Evolutionary conservation across 2,113 vertebrate genomes (phyloP).

Genomic region (Lanius collurio): DNA sequence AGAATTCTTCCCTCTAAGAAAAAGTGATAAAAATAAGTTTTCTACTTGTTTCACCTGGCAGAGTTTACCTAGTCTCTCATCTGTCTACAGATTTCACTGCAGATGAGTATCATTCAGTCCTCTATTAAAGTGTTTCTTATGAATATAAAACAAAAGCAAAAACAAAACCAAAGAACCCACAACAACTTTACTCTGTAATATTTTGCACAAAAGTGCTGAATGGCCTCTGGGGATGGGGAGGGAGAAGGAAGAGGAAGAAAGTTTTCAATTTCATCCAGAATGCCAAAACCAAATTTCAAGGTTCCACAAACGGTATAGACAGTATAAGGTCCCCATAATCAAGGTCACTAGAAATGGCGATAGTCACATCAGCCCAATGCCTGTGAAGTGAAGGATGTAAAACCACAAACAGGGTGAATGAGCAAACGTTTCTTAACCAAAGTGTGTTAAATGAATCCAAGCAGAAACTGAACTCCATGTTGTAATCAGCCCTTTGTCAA

Average conservation of each 20-base stretch:
- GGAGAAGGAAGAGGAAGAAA: conserved; percentile 31
- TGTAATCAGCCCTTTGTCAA: conserved; percentile 58
- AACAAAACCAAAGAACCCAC: neutral
- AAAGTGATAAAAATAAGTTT: neutral
- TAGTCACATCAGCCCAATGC: neutral
- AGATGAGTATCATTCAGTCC: neutral
- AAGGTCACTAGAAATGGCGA: neutral
- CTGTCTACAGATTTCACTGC: neutral
- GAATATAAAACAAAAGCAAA: neutral
- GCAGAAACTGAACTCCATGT: conserved; percentile 43
- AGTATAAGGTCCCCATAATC: neutral
- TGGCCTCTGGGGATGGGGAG: conserved; percentile 2
- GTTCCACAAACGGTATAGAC: neutral
- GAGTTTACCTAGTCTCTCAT: neutral
- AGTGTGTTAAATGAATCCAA: conserved; percentile 34
- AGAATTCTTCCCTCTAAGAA: neutral
- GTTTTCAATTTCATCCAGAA: conserved; percentile 22
- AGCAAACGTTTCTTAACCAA: conserved; percentile 16
- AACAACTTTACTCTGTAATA: neutral
- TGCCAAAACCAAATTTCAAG: neutral
- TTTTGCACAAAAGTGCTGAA: conserved; percentile 15
- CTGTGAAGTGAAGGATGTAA: neutral
- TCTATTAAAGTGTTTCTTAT: neutral
- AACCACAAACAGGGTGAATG: neutral
- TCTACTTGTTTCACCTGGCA: neutral